Evolutionary conservation across 2,888 invertebrate species (phyloP).

Genomic region (Diplazon laetatorius): DNA sequence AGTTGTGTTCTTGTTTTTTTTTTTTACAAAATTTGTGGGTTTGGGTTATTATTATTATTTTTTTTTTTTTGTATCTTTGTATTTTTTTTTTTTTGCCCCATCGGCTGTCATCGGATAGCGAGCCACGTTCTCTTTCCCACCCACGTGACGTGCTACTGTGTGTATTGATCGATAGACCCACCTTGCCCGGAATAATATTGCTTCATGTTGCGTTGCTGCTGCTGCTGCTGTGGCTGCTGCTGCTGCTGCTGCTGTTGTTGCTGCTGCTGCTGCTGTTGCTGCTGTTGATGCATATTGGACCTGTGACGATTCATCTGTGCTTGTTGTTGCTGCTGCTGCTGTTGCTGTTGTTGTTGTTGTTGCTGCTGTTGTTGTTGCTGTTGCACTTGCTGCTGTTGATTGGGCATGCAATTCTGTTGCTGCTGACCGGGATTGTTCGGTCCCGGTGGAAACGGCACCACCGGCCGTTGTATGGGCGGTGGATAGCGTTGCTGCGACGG

Average conservation of each 20-base stretch:
- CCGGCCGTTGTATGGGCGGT: constrained; percentile 84
- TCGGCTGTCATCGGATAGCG: constrained; percentile 53
- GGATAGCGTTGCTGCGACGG: constrained; percentile 81
- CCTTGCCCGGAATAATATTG: constrained; percentile 84
- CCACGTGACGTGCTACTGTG: constrained; percentile 59
- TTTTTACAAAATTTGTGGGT: too few species aligned
- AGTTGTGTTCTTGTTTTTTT: too few species aligned
- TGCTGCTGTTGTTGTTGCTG: constrained; percentile 79
- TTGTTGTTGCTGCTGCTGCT: constrained; percentile 68
- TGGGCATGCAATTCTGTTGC: constrained; percentile 77
- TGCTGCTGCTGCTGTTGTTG: constrained; percentile 77
- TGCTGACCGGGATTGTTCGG: constrained; percentile 79
- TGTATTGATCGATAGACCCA: constrained; percentile 74
- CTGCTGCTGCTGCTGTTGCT: constrained; percentile 67
- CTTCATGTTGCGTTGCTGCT: constrained; percentile 79
- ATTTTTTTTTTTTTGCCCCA: too few species aligned
- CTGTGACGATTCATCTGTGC: constrained; percentile 78
- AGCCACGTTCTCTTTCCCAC: constrained; percentile 41
- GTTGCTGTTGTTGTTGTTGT: constrained; percentile 79
- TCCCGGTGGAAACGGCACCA: constrained; percentile 83
- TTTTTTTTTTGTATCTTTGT: too few species aligned
- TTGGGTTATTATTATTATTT: too few species aligned
- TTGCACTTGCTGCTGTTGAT: constrained; percentile 76
- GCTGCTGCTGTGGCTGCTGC: constrained; percentile 69
- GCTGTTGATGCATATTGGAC: constrained; percentile 76